A percentile compares a stretch with the other conserved stretches of the same genome.
phyloP scores from a whole-genome alignment of 2,888 invertebrate genomes.

The Idaea straminata region DNA sequence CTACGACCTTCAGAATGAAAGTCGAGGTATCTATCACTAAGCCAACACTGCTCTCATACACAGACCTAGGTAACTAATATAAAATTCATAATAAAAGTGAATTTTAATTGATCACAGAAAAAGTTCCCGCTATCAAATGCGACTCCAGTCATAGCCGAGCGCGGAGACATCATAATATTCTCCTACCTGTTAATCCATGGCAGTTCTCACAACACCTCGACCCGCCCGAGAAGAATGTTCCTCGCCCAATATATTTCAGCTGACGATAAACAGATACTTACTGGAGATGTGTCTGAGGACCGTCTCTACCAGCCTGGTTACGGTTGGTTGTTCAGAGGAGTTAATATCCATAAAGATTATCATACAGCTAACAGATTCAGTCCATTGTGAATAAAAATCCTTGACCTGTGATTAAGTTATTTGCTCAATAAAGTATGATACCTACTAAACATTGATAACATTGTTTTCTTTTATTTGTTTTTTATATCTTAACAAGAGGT shows the following conservation, averaged over 20 bases:
- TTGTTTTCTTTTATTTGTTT: not conserved
- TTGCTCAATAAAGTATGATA: not conserved
- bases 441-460: not conserved
- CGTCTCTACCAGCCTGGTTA: conserved; percentile 59
- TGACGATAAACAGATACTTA: conserved; percentile 52
- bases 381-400: not conserved
- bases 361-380: conserved; percentile 28
- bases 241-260: conserved; percentile 76
- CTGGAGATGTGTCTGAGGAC: conserved; percentile 27
- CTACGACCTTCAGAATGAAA: too few relatives aligned
- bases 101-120: conserved; percentile 39
- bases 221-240: conserved; percentile 74
- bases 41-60: too few relatives aligned
- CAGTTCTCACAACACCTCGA: conserved; percentile 74
- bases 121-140: conserved; percentile 72
- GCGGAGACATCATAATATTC: conserved; percentile 80
- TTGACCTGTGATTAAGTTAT: not conserved
- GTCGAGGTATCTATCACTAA: too few relatives aligned
- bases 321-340: conserved; percentile 72
- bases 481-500: not conserved
- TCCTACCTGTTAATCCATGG: conserved; percentile 81
- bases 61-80: too few relatives aligned
- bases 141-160: conserved; percentile 70
- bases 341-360: conserved; percentile 54
- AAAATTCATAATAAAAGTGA: too few relatives aligned